Evolutionary conservation across 2,113 vertebrate genomes (phyloP).

Genomic region (Felis chaus): DNA sequence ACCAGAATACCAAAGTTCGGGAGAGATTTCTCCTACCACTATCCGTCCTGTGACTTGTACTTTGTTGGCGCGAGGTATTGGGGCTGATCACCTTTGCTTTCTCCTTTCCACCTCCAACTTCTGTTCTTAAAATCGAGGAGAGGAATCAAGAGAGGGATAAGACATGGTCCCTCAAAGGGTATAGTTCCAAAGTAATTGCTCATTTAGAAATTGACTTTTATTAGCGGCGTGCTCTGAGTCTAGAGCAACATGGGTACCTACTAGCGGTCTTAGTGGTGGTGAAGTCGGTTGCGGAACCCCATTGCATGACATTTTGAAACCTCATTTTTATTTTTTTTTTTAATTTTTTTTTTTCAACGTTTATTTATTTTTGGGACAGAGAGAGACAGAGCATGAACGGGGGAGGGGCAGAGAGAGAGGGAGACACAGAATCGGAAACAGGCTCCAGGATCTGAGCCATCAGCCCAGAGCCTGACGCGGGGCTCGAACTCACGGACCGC

Average conservation of each 20-base stretch:
- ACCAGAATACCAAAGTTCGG: conserved; percentile 98
- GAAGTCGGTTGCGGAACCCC: neutral
- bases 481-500: no score
- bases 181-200: neutral
- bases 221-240: neutral
- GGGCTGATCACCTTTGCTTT: neutral
- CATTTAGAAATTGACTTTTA: neutral
- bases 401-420: no score
- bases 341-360: no score
- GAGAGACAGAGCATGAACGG: no score
- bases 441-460: no score
- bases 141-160: neutral
- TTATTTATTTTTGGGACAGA: no score
- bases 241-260: rapidly evolving
- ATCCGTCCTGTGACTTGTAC: conserved; percentile 96
- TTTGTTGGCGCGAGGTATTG: conserved; percentile 95
- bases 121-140: neutral
- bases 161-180: neutral
- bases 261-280: no score
- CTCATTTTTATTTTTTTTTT: neutral
- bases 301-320: neutral
- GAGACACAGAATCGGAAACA: no score
- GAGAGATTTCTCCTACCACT: conserved; percentile 97
- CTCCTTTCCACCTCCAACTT: neutral
- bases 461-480: no score